Percentiles rank a stretch among this genome's conserved stretches.
Conservation (phyloP, 2,888 invertebrate species). For the Antheraea assamensis region DNA sequence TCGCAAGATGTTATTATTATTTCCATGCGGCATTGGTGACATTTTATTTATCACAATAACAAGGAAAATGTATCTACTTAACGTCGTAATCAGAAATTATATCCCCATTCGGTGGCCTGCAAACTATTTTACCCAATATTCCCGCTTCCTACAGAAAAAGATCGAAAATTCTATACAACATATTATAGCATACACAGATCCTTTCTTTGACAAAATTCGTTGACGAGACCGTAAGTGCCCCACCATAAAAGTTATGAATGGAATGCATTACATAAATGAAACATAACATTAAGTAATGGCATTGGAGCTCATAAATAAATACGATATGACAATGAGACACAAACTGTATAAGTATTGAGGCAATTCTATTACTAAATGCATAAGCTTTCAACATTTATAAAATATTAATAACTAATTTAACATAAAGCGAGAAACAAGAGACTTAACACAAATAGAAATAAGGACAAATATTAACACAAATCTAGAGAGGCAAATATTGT, state of each 20-base stretch:
- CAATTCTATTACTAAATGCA: not conserved
- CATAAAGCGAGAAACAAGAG: not conserved
- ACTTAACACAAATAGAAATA: not conserved
- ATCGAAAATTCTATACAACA: not conserved
- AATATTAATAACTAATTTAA: not conserved
- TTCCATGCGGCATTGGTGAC: not conserved
- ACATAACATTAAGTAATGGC: not conserved
- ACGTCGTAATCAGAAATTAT: not conserved
- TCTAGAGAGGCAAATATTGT: no score
- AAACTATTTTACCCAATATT: not conserved
- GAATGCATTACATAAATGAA: constrained; percentile 7
- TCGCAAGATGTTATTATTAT: not conserved
- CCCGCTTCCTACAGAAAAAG: not conserved
- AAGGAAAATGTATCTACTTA: not conserved
- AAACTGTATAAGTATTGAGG: not conserved
- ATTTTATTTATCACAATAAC: not conserved
- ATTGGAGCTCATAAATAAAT: constrained; percentile 3
- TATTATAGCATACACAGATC: not conserved
- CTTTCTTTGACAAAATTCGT: not conserved
- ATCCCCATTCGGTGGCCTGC: not conserved
- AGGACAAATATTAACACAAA: not conserved
- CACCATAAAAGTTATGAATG: constrained; percentile 5
- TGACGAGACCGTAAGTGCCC: not conserved
- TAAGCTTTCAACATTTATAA: not conserved
- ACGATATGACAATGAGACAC: constrained; percentile 1